Evolutionary conservation across 2,113 vertebrate genomes (phyloP), one percentile per base, ranked within the genome.

Genomic region (Ornithorhynchus anatinus): DNA sequence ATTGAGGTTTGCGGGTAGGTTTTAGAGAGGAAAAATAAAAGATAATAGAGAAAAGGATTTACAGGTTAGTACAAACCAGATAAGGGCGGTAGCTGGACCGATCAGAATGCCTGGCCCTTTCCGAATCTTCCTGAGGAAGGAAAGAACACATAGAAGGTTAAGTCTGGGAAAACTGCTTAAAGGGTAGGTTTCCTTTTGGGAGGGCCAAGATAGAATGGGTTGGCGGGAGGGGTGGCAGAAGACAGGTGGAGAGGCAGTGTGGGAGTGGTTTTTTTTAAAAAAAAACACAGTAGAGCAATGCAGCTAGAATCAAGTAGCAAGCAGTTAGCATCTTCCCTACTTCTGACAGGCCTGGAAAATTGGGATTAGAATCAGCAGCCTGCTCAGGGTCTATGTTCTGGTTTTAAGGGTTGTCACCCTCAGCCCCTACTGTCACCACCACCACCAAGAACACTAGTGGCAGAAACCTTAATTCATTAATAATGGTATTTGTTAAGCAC

Each of bases 121-220:
- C 96, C 68, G 96, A 80, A 86, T 98, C 96, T 90, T 96, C 97
- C 98, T 99, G 85, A 84, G 81, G 92, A 89, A 88, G 82, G 84
- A 92, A 81, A 93, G 61, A 87, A 79, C 36, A 74, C 79, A 82
- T 50, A 58, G 12, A 80, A 69, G 54, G 35, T 84, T 89, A 90
- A 52, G 53, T 35, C 53, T 31, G 13, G 17, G 52, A 29, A 17
- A 44, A n/a, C n/a, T n/a, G n/a, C n/a, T n/a, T n/a, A n/a, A n/a
- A n/a, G n/a, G n/a, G n/a, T n/a, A n/a, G n/a, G n/a, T n/a, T n/a
- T n/a, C n/a, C n/a, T n/a, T n/a, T n/a, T n/a, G n/a, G n/a, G n/a
- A n/a, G n/a, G n/a, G n/a, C n/a, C n/a, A n/a, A n/a, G n/a, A n/a
- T n/a, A n/a, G n/a, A n/a, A n/a, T n/a, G n/a, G n/a, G n/a, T n/a